Conservation (phyloP, 2,888 invertebrate genomes). For the Chymomyza amoena region DNA sequence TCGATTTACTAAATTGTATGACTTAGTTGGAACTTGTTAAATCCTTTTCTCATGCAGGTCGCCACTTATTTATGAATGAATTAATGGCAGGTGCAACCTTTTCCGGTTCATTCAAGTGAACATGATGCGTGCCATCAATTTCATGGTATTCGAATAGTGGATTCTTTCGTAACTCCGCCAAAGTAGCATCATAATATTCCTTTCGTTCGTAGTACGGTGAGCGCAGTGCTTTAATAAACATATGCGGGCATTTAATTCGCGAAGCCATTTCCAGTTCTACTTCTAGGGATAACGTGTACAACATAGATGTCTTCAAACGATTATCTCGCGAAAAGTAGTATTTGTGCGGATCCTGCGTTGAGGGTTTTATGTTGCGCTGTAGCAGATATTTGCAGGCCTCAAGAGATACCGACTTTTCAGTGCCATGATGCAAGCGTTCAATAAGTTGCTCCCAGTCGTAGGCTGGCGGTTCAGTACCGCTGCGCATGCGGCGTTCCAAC, state of each 20-base stretch:
- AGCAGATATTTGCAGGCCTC: constrained; percentile 81
- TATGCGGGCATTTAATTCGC: constrained; percentile 82
- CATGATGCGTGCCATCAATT: constrained; percentile 86
- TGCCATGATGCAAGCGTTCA: constrained; percentile 81
- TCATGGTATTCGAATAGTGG: constrained; percentile 82
- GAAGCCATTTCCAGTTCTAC: constrained; percentile 81
- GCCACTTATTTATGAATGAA: constrained; percentile 80
- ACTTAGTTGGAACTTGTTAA: constrained; percentile 5
- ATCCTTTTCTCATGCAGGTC: constrained; percentile 71
- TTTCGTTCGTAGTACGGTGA: constrained; percentile 81
- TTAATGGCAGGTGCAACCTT: constrained; percentile 81
- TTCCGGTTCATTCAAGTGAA: constrained; percentile 86
- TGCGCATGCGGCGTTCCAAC: constrained; percentile 74
- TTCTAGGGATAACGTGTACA: constrained; percentile 74
- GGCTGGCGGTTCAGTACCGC: constrained; percentile 81
- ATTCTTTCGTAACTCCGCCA: constrained; percentile 81
- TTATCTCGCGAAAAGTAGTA: constrained; percentile 84
- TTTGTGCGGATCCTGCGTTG: constrained; percentile 81
- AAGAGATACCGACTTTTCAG: constrained; percentile 81
- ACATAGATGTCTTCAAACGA: constrained; percentile 80
- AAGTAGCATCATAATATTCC: constrained; percentile 81
- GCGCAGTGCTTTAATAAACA: constrained; percentile 82
- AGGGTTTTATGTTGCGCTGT: constrained; percentile 81
- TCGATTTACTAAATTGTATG: too few species aligned
- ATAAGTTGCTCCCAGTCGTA: constrained; percentile 83